Evolutionary conservation across 2,888 invertebrate species (phyloP).

Genomic region (Ptychoptera albimana): DNA sequence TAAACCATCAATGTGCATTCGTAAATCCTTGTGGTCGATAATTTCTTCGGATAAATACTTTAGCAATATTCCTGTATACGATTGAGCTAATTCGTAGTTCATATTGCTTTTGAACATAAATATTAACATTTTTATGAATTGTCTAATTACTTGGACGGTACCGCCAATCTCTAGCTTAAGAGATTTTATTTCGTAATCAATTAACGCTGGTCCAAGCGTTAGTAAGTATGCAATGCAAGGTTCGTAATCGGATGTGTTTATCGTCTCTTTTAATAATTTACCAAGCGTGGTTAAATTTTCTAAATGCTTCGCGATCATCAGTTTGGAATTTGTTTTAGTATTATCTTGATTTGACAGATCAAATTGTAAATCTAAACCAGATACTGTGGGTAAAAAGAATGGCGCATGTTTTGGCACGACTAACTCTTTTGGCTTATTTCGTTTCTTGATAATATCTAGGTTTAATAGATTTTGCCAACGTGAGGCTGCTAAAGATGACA

Average conservation of each 20-base stretch:
- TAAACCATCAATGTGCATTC: conserved; percentile 37
- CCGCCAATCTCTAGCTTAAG: conserved; percentile 61
- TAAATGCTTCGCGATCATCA: conserved; percentile 40
- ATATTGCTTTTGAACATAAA: conserved; percentile 53
- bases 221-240: conserved; percentile 36
- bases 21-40: conserved; percentile 36
- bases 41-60: conserved; percentile 57
- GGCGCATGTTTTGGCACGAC: conserved; percentile 76
- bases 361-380: conserved; percentile 69
- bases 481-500: conserved; percentile 71
- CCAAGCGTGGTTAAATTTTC: conserved; percentile 54
- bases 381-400: conserved; percentile 87
- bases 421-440: conserved; percentile 80
- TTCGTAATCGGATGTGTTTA: conserved; percentile 33
- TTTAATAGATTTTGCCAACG: conserved; percentile 85
- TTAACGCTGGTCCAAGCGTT: conserved; percentile 58
- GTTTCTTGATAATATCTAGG: conserved; percentile 67
- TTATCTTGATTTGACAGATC: conserved; percentile 38
- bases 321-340: conserved; percentile 31
- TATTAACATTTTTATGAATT: conserved; percentile 61
- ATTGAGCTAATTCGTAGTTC: conserved; percentile 81
- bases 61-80: conserved; percentile 76
- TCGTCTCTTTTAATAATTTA: conserved; percentile 39
- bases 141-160: conserved; percentile 49
- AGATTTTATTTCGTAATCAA: conserved; percentile 76